A percentile compares a stretch with the other conserved stretches of the same genome.
These are phyloP conservation scores for Ivindomyrus marchei DNA, from an alignment of 2,113 vertebrate genomes.

Conservation along the genomic window DNA sequence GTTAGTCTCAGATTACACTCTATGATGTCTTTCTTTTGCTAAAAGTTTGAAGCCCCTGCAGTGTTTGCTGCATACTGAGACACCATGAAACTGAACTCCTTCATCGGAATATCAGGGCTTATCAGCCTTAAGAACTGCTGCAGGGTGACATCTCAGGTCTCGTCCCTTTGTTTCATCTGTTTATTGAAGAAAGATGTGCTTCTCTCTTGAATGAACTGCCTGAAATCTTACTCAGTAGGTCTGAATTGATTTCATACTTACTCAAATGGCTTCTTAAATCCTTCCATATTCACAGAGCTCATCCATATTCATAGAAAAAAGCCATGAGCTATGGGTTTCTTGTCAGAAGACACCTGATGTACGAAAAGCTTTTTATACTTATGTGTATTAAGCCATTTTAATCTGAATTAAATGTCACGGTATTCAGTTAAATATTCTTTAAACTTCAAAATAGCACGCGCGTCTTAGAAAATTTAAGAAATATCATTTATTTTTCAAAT, in stretches of 20 bases:
- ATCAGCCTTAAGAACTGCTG: not conserved
- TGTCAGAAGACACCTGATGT: conserved; percentile 4
- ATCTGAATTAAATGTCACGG: not conserved
- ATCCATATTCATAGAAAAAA: not conserved
- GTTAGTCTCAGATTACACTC: not conserved
- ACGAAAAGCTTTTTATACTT: not conserved
- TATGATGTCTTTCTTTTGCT: not conserved
- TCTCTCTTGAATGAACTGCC: not conserved
- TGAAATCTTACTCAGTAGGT: conserved; percentile 1
- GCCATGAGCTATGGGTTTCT: not conserved
- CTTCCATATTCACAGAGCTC: not conserved
- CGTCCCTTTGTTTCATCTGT: not conserved
- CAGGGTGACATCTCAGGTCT: not conserved
- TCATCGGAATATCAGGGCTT: not conserved
- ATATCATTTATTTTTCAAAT: not conserved
- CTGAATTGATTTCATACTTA: conserved; percentile 3
- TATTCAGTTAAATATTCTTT: not conserved
- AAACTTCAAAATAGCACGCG: not conserved
- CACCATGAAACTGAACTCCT: not conserved
- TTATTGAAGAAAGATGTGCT: not conserved
- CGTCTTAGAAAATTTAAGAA: not conserved
- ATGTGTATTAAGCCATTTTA: not conserved
- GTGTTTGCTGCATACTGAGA: not conserved
- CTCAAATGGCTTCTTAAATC: not conserved
- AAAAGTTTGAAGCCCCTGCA: not conserved